phyloP scores from a whole-genome alignment of 2,113 vertebrate species.

The Baryphthengus martii region DNA sequence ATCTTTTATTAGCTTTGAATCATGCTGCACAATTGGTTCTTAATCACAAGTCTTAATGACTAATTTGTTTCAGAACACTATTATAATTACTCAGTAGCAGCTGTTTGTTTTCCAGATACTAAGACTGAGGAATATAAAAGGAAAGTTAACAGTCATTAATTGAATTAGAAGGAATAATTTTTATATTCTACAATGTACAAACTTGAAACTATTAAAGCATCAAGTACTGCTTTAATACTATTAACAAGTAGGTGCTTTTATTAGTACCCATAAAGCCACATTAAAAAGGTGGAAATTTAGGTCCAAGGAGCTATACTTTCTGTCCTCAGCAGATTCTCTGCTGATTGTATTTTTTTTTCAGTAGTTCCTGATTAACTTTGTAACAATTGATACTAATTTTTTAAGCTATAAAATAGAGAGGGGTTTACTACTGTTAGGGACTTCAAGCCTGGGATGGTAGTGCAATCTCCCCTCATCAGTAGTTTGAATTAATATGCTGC shows the following conservation, averaged over 20 bases:
- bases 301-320: background rate
- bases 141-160: background rate
- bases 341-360: background rate
- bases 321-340: background rate
- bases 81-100: slow-evolving; percentile 33
- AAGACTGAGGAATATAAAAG: background rate
- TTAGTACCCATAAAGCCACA: background rate
- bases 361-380: background rate
- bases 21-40: background rate
- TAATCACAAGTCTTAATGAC: slow-evolving; percentile 46
- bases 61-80: slow-evolving; percentile 47
- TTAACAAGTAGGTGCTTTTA: background rate
- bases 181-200: background rate
- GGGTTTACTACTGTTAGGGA: background rate
- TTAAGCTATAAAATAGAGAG: background rate
- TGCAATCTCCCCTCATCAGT: background rate
- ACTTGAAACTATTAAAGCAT: background rate
- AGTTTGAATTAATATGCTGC: background rate
- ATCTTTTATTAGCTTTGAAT: slow-evolving; percentile 29
- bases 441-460: background rate
- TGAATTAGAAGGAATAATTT: background rate
- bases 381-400: background rate
- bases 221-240: background rate
- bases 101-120: slow-evolving; percentile 44
- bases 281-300: background rate